phyloP scores from a whole-genome alignment of 2,113 vertebrate genomes.

The Catharus bicknelli region DNA sequence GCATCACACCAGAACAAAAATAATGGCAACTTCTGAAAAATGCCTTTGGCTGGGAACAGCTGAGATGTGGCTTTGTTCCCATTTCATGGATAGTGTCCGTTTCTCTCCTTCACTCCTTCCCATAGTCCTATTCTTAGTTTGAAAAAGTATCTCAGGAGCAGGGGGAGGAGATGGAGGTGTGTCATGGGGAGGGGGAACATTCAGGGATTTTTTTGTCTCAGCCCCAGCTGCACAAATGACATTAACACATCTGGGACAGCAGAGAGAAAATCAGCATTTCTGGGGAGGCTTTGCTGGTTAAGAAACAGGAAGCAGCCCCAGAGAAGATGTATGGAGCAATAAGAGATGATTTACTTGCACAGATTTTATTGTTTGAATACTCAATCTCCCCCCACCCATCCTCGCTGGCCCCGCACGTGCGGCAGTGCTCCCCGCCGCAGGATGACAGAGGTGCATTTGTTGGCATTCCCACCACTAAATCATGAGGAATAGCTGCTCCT shows the following conservation, averaged over 20 bases:
- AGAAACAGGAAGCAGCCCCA: background rate
- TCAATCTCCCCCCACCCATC: background rate
- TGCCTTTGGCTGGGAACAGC: background rate
- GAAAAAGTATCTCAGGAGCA: background rate
- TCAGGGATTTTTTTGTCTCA: background rate
- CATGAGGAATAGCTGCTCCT: background rate
- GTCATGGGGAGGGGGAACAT: background rate
- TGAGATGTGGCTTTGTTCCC: background rate
- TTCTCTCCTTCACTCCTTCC: background rate
- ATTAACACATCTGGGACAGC: background rate
- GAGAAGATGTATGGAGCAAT: conserved; percentile 35
- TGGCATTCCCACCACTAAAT: background rate
- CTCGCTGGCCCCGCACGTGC: fast-evolving
- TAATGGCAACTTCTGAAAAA: background rate
- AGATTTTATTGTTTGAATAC: conserved; percentile 17
- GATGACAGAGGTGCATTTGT: background rate
- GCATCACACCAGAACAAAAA: background rate
- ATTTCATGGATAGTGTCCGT: fast-evolving
- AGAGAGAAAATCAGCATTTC: background rate
- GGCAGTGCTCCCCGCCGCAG: background rate
- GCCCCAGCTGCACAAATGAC: background rate
- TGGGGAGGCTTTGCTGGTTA: background rate
- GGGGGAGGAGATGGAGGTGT: background rate
- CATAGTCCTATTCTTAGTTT: background rate
- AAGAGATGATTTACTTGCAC: conserved; percentile 16